Evolutionary conservation across 2,113 vertebrate species (phyloP).

Genomic region (Actenoides lindsayi): DNA sequence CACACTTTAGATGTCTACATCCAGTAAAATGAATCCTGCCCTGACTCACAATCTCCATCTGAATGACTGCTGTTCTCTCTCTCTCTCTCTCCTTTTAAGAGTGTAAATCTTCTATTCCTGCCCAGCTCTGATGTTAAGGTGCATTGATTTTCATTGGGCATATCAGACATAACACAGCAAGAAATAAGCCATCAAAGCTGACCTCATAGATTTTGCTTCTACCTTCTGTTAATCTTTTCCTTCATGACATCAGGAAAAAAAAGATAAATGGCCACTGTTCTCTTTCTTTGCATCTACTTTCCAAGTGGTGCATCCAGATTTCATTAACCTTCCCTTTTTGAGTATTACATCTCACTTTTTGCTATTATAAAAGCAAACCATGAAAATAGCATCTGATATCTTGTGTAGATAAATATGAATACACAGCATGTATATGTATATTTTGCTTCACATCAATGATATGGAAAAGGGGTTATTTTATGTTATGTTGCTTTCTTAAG

Average conservation of each 20-base stretch:
- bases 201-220: not conserved
- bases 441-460: not conserved
- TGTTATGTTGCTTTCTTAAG: not conserved
- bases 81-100: not conserved
- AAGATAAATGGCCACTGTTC: not conserved
- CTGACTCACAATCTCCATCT: not conserved
- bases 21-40: not conserved
- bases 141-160: not conserved
- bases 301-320: not conserved
- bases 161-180: not conserved
- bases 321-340: not conserved
- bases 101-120: not conserved
- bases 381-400: not conserved
- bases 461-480: not conserved
- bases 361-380: not conserved
- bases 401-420: not conserved
- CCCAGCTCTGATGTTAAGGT: not conserved
- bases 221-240: not conserved
- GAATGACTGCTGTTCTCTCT: not conserved
- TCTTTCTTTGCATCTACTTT: not conserved
- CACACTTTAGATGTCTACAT: not conserved
- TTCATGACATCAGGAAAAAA: not conserved
- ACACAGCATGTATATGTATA: not conserved
- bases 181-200: constrained; percentile 12
- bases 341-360: not conserved